These are phyloP conservation scores for Schlechtendalia chinensis DNA, from an alignment of 1,140 invertebrate species.

Conservation along the genomic window DNA sequence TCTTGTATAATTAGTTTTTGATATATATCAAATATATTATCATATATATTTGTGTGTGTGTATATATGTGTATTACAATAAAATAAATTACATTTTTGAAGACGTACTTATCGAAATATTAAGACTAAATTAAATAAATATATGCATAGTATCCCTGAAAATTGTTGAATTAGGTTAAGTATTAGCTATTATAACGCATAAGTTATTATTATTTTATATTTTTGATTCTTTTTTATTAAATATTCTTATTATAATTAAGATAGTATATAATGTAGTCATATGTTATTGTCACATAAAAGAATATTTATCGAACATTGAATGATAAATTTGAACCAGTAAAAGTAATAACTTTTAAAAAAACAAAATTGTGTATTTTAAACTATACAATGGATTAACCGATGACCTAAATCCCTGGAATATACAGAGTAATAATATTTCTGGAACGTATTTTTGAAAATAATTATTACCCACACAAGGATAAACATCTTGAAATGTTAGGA, in stretches of 20 bases:
- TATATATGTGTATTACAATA: too few species aligned
- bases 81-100: too few species aligned
- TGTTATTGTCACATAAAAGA: neutral
- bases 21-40: too few species aligned
- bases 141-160: too few species aligned
- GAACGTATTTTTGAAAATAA: conserved; percentile 18
- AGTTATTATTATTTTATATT: too few species aligned
- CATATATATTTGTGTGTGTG: too few species aligned
- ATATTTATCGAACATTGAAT: neutral
- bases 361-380: neutral
- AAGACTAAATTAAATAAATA: too few species aligned
- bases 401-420: neutral
- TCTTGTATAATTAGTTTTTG: too few species aligned
- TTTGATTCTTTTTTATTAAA: neutral
- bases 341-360: too few species aligned
- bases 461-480: conserved; percentile 20
- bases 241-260: neutral
- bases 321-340: neutral
- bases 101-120: too few species aligned
- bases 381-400: neutral
- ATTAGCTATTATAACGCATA: too few species aligned
- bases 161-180: too few species aligned
- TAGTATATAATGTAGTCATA: neutral
- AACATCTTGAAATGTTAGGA: neutral
- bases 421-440: neutral